These are phyloP conservation scores for Chironomus tentans DNA, from an alignment of 2,888 invertebrate genomes.

Conservation along the genomic window DNA sequence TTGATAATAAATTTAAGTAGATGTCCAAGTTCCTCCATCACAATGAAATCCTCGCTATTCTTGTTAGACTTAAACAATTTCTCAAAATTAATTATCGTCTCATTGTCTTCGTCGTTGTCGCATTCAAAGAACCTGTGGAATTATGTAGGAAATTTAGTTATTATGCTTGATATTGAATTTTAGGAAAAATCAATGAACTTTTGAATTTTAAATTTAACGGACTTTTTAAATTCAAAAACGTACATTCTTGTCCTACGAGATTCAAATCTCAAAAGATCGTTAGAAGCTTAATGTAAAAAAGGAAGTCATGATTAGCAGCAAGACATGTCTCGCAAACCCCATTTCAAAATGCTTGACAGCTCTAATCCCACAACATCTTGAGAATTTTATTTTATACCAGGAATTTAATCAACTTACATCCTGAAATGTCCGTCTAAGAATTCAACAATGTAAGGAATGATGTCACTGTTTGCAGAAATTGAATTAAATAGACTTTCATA, in stretches of 20 bases:
- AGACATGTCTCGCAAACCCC: too few species aligned
- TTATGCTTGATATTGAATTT: too few species aligned
- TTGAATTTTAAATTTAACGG: too few species aligned
- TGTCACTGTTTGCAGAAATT: background rate
- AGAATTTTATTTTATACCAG: too few species aligned
- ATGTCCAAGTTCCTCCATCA: constrained; percentile 4
- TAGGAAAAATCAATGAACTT: too few species aligned
- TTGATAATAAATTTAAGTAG: constrained; percentile 1
- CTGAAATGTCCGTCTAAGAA: constrained; percentile 3
- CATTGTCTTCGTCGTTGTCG: background rate
- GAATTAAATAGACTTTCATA: constrained; percentile 2
- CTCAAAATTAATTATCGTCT: background rate
- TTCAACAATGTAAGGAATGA: background rate
- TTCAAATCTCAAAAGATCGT: too few species aligned
- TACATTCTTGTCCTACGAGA: too few species aligned
- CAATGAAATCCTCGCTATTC: background rate
- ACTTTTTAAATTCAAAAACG: background rate
- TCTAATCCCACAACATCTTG: too few species aligned
- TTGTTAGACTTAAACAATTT: background rate
- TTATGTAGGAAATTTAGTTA: too few species aligned
- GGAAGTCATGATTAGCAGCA: too few species aligned
- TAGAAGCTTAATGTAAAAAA: too few species aligned
- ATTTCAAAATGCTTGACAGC: too few species aligned
- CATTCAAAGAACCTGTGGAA: background rate
- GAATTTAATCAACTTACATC: background rate